Conservation (phyloP, 2,888 invertebrate species). For the Erebia ligea region DNA sequence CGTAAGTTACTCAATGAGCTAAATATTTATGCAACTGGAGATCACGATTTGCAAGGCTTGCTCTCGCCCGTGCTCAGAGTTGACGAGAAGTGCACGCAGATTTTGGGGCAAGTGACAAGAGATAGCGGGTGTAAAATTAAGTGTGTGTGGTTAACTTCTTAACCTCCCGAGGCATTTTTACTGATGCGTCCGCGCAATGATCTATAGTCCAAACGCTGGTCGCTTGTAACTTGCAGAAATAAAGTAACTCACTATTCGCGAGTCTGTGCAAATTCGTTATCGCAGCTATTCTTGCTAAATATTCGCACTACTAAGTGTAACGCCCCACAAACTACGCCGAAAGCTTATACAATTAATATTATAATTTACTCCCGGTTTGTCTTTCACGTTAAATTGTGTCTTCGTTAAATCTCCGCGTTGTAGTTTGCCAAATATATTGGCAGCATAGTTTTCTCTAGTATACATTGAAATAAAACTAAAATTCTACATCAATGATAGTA, state of each 20-base stretch:
- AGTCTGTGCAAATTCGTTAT: constrained; percentile 79
- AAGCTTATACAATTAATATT: constrained; percentile 48
- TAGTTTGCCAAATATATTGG: neutral
- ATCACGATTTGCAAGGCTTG: too few species aligned
- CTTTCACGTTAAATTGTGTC: constrained; percentile 38
- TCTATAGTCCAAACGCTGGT: constrained; percentile 21
- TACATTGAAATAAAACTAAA: too few species aligned
- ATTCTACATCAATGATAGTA: too few species aligned
- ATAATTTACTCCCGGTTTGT: constrained; percentile 44
- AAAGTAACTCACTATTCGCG: constrained; percentile 58
- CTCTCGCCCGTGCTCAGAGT: too few species aligned
- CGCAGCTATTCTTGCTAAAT: constrained; percentile 74
- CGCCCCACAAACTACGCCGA: constrained; percentile 58
- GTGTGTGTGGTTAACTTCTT: constrained; percentile 55
- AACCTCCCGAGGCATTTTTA: neutral
- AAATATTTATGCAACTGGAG: too few species aligned
- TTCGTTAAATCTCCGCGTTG: constrained; percentile 26
- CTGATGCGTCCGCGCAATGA: constrained; percentile 34
- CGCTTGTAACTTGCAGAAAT: constrained; percentile 43
- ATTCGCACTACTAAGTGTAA: constrained; percentile 71
- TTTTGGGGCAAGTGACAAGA: constrained; percentile 33
- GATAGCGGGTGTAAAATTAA: constrained; percentile 55
- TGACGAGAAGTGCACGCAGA: constrained; percentile 38
- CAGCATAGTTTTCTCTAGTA: neutral
- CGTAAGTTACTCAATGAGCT: too few species aligned